Percentiles rank a stretch among this genome's conserved stretches.
Conservation (phyloP, 1,140 invertebrate species). For the Neuroterus valhalla region DNA sequence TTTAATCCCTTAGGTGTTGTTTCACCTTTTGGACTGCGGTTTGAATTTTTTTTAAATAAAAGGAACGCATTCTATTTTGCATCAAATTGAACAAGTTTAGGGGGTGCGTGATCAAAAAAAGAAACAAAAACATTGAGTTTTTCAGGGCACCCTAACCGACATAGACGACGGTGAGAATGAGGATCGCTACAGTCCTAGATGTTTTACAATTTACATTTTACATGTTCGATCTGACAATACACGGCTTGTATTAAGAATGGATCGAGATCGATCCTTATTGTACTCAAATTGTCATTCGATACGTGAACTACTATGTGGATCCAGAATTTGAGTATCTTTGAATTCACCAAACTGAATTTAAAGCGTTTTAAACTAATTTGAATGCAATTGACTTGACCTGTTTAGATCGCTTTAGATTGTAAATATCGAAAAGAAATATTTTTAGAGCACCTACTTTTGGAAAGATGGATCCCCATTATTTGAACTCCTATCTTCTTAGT, state of each 20-base stretch:
- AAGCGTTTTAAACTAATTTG: too few species aligned
- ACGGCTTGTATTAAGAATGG: conserved; percentile 33
- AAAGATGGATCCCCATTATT: background rate
- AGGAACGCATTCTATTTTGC: too few species aligned
- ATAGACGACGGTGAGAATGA: background rate
- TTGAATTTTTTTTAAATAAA: too few species aligned
- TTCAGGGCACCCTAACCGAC: background rate
- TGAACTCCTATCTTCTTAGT: conserved; percentile 51
- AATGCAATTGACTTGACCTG: too few species aligned
- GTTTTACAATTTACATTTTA: conserved; percentile 30
- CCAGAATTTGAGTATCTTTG: conserved; percentile 22
- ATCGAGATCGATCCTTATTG: conserved; percentile 42
- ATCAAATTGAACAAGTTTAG: too few species aligned
- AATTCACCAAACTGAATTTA: background rate
- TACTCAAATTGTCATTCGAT: conserved; percentile 47
- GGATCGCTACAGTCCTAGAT: conserved; percentile 35
- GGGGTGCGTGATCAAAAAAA: too few species aligned
- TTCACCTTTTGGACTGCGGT: too few species aligned
- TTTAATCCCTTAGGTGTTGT: too few species aligned
- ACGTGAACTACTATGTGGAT: conserved; percentile 16
- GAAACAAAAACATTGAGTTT: too few species aligned
- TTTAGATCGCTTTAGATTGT: too few species aligned
- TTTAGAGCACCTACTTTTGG: background rate
- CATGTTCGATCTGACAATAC: conserved; percentile 37
- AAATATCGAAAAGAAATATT: too few species aligned